Evolutionary conservation across 2,113 vertebrate species (phyloP).

Genomic region (Gallinago jamesoni): DNA sequence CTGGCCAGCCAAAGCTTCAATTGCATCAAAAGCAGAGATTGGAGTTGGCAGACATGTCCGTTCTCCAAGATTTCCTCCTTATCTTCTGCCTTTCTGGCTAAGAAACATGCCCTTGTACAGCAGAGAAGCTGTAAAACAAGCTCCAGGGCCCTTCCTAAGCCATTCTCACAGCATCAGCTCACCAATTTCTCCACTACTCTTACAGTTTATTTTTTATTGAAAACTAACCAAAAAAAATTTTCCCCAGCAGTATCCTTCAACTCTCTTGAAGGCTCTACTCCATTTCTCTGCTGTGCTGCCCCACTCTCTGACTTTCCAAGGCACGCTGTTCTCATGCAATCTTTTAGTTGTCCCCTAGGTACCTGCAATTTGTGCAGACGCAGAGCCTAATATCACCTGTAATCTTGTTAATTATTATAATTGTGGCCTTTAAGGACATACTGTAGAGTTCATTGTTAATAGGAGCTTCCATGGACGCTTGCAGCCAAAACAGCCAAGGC

Average conservation of each 20-base stretch:
- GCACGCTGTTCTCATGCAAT: neutral
- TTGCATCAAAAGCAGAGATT: slow-evolving; percentile 32
- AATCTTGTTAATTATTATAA: neutral
- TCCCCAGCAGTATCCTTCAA: neutral
- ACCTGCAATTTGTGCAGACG: neutral
- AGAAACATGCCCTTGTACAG: neutral
- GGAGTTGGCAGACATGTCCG: neutral
- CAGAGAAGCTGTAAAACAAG: slow-evolving; percentile 22
- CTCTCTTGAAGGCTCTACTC: neutral
- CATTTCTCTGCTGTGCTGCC: neutral
- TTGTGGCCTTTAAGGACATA: neutral
- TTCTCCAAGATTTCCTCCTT: slow-evolving; percentile 51
- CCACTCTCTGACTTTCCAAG: neutral
- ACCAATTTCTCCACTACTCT: neutral
- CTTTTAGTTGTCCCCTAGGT: neutral
- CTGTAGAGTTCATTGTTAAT: neutral
- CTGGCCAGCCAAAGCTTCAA: neutral
- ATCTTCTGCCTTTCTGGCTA: slow-evolving; percentile 28
- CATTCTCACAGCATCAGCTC: neutral
- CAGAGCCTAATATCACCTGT: neutral
- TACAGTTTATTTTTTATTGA: neutral
- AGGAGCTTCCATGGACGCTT: neutral
- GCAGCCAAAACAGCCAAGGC: neutral
- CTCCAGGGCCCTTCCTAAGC: neutral
- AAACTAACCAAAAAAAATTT: neutral